A percentile compares a stretch with the other conserved stretches of the same genome.
These are phyloP conservation scores for Siniperca knerii DNA, from an alignment of 2,113 vertebrate genomes.

Conservation along the genomic window DNA sequence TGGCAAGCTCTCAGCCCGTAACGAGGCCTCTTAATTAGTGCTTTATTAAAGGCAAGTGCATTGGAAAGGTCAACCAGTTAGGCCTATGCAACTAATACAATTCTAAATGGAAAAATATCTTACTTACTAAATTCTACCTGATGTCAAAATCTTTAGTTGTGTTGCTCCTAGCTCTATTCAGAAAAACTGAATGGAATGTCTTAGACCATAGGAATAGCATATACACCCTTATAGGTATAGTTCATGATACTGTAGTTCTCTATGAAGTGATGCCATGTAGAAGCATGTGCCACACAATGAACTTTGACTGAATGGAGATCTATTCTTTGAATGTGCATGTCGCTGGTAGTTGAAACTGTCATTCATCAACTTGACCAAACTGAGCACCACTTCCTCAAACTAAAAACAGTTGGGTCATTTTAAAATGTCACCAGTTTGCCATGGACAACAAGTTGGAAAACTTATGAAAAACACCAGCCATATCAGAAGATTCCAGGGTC, in stretches of 20 bases:
- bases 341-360: background rate
- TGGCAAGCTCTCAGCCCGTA: conserved; percentile 15
- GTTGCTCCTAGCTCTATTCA: background rate
- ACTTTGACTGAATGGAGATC: background rate
- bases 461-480: background rate
- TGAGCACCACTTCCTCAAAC: background rate
- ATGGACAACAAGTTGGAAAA: background rate
- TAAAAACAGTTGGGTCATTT: background rate
- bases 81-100: background rate
- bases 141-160: background rate
- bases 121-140: background rate
- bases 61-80: conserved; percentile 32
- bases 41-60: background rate
- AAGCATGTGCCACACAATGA: background rate
- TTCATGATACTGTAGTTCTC: background rate
- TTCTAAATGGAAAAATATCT: background rate
- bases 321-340: background rate
- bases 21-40: conserved; percentile 14
- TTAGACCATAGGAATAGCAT: background rate
- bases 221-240: background rate
- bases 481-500: background rate
- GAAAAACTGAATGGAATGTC: background rate
- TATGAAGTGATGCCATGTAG: background rate
- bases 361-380: background rate
- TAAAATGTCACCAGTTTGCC: background rate